A percentile compares a stretch with the other conserved stretches of the same genome.
phyloP scores from a whole-genome alignment of 2,888 invertebrate genomes.

The Cerastoderma edule region DNA sequence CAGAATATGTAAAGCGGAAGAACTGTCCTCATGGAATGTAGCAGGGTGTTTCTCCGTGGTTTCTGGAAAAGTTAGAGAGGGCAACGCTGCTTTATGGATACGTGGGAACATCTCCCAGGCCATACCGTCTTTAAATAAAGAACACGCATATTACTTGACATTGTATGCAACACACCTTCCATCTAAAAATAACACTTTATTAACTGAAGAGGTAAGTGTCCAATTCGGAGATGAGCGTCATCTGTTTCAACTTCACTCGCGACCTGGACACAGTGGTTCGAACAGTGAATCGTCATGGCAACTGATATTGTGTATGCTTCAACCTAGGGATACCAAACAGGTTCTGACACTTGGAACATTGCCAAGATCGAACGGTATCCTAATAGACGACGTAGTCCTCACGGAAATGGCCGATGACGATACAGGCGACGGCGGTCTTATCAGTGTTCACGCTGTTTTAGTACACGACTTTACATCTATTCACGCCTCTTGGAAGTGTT shows the following conservation, averaged over 20 bases:
- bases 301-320: conserved; percentile 37
- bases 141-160: conserved; percentile 30
- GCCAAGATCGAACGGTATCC: conserved; percentile 45
- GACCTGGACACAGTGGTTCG: conserved; percentile 27
- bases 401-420: conserved; percentile 28
- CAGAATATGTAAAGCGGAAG: neutral
- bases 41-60: neutral
- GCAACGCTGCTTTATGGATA: conserved; percentile 36
- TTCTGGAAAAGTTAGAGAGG: conserved; percentile 27
- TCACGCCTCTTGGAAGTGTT: conserved; percentile 60
- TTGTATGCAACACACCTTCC: conserved; percentile 33
- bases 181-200: conserved; percentile 19
- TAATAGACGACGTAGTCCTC: conserved; percentile 40
- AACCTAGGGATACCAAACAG: neutral
- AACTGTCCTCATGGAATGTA: neutral
- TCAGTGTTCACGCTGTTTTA: conserved; percentile 50
- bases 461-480: conserved; percentile 57
- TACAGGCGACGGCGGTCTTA: conserved; percentile 11
- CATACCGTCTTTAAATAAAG: conserved; percentile 6
- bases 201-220: conserved; percentile 45
- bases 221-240: conserved; percentile 37
- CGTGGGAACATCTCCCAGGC: conserved; percentile 42
- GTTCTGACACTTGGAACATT: conserved; percentile 40
- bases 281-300: conserved; percentile 37
- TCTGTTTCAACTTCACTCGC: conserved; percentile 44